phyloP scores from a whole-genome alignment of 2,797 vertebrate genomes.

The Cichlasoma orientale region DNA sequence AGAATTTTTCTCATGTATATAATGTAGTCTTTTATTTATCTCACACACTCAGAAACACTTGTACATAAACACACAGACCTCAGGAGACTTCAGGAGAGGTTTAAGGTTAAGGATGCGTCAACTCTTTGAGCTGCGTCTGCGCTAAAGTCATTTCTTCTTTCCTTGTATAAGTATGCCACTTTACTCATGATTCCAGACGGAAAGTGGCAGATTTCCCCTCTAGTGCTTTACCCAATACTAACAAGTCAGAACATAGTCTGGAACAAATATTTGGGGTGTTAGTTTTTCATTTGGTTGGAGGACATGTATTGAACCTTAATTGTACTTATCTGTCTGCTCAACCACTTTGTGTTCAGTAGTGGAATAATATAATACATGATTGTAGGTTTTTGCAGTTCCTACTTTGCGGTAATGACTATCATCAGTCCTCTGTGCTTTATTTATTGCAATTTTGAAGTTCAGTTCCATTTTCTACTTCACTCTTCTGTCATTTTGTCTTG shows the following conservation, averaged over 20 bases:
- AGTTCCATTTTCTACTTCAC: constrained; percentile 8
- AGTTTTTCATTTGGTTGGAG: not conserved
- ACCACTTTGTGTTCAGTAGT: constrained; percentile 2
- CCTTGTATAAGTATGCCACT: not conserved
- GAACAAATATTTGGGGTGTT: not conserved
- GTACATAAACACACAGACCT: constrained; percentile 2
- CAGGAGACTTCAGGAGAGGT: constrained; percentile 28
- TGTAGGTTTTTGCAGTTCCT: constrained; percentile 31
- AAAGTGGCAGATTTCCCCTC: constrained; percentile 16
- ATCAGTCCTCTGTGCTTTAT: constrained; percentile 3
- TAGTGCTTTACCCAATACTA: not conserved
- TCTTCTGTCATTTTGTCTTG: constrained; percentile 19
- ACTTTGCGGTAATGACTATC: constrained; percentile 25
- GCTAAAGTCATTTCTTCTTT: constrained; percentile 18
- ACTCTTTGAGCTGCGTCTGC: constrained; percentile 21
- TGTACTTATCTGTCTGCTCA: constrained; percentile 31
- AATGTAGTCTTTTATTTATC: not conserved
- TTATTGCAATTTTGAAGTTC: constrained; percentile 16
- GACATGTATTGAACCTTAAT: constrained; percentile 31
- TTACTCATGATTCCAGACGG: constrained; percentile 15
- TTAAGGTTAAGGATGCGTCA: constrained; percentile 46
- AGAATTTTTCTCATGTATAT: not conserved
- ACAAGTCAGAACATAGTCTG: not conserved
- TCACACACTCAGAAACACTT: not conserved
- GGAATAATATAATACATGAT: constrained; percentile 39